Base-by-base conservation (phyloP, 2,797 vertebrate genomes). In the Epinephelus malabaricus region DNA sequence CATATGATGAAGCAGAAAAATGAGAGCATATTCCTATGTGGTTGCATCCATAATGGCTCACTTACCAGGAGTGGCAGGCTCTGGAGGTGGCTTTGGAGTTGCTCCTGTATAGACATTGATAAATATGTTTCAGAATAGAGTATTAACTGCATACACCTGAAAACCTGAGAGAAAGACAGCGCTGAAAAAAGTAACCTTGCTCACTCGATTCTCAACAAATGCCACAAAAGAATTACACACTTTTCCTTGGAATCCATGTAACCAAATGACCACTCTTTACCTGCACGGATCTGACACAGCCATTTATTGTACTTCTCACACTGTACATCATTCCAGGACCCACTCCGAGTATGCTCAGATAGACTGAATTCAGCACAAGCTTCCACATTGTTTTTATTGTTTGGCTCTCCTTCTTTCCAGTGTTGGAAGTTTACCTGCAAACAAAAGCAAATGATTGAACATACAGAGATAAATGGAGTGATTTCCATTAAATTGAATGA, bases 261-360 rank as follows among this genome's bases (percentile, higher is more conserved):
- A 46, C 38, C 25, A 63, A 23, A 74, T 40, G 3, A 23, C 10
- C 7, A 40, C 2, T 12, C 3, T 64, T 51, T 71, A 98, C 97
- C 97, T 96, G 94, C 95, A 51, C 30, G 93, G 71, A 99, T 96
- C 80, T 98, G 95, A 88, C 97, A 99, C 70, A 97, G 77, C 96
- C 97, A 99, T 43, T 87, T 47, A 23, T 90, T 93, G 7, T 86
- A 79, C 11, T 63, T 86, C 65, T 97, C 95, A 88, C 97, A 99
- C n/a, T 96, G 94, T 12, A 92, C 88, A 75, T 97, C 97, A 43
- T 94, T 98, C 97, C 97, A 99, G 45, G 69, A 67, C 2, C 64
- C 45, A 0, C 0, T 0, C 0, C 69, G 66, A 76, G 6, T 1
- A 69, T 5, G 79, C 1, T 0, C 17, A 13, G 81, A 49, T 0